Evolutionary conservation across 2,113 vertebrate genomes (phyloP), one percentile per base, ranked within the genome.

Genomic region (Vireo altiloquus): DNA sequence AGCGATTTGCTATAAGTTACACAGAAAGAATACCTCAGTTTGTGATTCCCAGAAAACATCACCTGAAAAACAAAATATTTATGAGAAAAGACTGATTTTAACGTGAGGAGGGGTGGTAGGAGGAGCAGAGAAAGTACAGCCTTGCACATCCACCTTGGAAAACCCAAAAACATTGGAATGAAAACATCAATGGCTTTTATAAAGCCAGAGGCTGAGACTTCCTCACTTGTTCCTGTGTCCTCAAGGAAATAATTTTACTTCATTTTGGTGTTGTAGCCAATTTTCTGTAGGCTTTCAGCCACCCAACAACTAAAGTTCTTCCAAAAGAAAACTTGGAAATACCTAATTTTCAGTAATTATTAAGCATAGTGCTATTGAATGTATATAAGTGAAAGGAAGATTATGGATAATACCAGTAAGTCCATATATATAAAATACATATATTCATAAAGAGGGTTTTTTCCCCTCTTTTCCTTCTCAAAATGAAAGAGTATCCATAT

Each of bases 101-200:
- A 54, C 8, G 22, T 1, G 6, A 25, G 40, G 27, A 39, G 3
- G 0, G 10, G 10, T n/a, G 3, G 4, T 28, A 46, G 13, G 25
- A 49, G 17, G 5, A 80, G 9, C 4, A 85, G 22, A 47, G 6
- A 31, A 66, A 76, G 23, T 2, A 39, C 0, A 30, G 18, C 3
- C 10, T 46, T 21, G 22, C 9, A 15, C 11, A 53, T 39, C 44
- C 42, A 80, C 64, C 24, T 24, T 50, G 22, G 47, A 72, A 85
- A 92, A 56, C 3, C 4, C 25, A 44, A 44, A 5, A 61, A 9
- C 2, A 7, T 0, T 8, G 7, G 14, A 49, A 25, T 4, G 31
- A 56, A 75, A 83, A 19, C 1, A 3, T 20, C 7, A 59, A 27
- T 28, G 10, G 3, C 1, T 76, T 87, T 50, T 15, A 1, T 15